These are phyloP conservation scores for Dufourea novaeangliae DNA, from an alignment of 1,140 invertebrate genomes.

Conservation along the genomic window DNA sequence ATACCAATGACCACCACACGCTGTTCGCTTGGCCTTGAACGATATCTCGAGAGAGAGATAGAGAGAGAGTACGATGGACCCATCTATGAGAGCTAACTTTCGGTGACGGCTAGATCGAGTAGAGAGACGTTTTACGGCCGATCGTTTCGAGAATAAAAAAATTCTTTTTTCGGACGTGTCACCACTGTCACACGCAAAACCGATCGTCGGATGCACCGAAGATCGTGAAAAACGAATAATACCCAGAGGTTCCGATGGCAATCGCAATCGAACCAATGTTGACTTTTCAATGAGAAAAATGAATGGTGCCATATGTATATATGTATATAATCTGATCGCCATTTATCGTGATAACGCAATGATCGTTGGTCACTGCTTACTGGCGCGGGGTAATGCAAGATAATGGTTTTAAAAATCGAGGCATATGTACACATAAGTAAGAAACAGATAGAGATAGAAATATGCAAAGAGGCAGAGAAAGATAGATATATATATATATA, in stretches of 20 bases:
- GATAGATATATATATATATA: conserved; percentile 36
- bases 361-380: conserved; percentile 38
- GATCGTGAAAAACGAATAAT: conserved; percentile 55
- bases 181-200: no score
- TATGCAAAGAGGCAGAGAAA: conserved; percentile 44
- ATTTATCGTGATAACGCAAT: conserved; percentile 66
- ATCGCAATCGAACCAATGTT: conserved; percentile 33
- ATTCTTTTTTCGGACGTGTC: no score
- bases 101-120: no score
- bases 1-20: no score
- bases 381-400: conserved; percentile 48
- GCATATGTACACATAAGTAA: conserved; percentile 56
- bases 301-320: conserved; percentile 59
- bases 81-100: no score
- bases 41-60: no score
- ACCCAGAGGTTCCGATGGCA: conserved; percentile 24
- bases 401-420: conserved; percentile 56
- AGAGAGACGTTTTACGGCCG: no score
- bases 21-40: no score
- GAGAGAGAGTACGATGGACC: no score
- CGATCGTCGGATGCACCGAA: not conserved
- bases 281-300: conserved; percentile 47
- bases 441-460: conserved; percentile 47
- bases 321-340: conserved; percentile 66
- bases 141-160: no score